phyloP scores from a whole-genome alignment of 92 coral and sea anemone genomes.

The Porites rus region DNA sequence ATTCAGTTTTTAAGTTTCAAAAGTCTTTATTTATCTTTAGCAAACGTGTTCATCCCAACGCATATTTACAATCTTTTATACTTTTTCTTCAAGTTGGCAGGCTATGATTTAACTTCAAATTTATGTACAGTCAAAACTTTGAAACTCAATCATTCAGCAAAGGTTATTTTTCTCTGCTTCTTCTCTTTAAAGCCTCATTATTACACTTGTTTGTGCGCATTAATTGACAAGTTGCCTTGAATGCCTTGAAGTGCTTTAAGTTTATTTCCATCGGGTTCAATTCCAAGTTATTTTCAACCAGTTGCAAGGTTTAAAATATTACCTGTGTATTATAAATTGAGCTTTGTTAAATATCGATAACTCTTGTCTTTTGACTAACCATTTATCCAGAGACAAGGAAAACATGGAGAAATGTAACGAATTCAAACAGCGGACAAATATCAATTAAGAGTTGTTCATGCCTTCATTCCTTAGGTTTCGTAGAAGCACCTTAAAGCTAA shows the following conservation, averaged over 20 bases:
- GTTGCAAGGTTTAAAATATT: too few relatives aligned
- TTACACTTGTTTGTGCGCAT: background rate
- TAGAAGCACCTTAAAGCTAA: too few relatives aligned
- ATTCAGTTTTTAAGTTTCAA: background rate
- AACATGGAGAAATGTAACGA: too few relatives aligned
- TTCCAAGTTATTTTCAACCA: background rate
- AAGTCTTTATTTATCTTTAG: conserved; percentile 19
- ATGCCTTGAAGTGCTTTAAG: background rate
- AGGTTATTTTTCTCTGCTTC: background rate
- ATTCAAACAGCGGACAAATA: too few relatives aligned
- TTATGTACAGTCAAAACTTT: conserved; percentile 6
- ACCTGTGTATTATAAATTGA: too few relatives aligned
- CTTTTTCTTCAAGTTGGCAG: background rate
- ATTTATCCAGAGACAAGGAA: too few relatives aligned
- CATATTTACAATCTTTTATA: background rate
- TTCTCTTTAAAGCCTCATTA: background rate
- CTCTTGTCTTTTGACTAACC: too few relatives aligned
- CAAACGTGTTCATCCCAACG: background rate
- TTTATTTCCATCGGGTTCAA: background rate
- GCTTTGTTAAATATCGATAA: too few relatives aligned
- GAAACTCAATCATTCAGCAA: background rate
- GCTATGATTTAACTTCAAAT: conserved; percentile 17
- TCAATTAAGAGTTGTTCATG: too few relatives aligned
- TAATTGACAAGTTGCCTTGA: background rate
- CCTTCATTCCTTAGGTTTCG: too few relatives aligned